Evolutionary conservation across 2,888 invertebrate species (phyloP), one percentile per base, ranked within the genome.

Genomic region (Aelia acuminata): DNA sequence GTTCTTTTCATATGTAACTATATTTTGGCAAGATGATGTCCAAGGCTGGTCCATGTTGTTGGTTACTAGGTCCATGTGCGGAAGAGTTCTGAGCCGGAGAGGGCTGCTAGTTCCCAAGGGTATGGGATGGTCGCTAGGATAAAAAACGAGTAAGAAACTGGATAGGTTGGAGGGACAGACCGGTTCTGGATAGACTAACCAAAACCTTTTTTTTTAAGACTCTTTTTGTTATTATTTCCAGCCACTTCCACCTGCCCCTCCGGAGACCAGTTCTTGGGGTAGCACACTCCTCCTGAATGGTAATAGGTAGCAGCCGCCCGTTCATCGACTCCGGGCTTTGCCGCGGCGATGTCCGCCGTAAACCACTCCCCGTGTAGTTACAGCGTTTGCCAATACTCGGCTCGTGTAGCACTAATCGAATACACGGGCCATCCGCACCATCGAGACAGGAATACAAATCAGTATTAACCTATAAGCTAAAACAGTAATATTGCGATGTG

Each of bases 201-300:
- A 80, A 80, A 80, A 80, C 80, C 80, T 80, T 80, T 70, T 70
- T n/a, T 63, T 70, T 70, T 70, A 13, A 70, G 63, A 70, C 63
- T 70, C 63, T 70, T 70, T 80, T 80, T 80, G 80, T 80, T 80
- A 80, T 80, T 80, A 80, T 80, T 80, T 80, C 80, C 80, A 80
- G 43, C 80, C 80, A 80, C 80, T 80, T 80, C 80, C 80, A 80
- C 80, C 80, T 80, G 80, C 80, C 43, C n/a, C 80, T 47, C 80
- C 13, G 43, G n/a, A 43, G 80, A 80, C 80, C 80, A 80, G 80
- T 80, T 47, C 43, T 39, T 80, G 43, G 43, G 43, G 5, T 10
- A 47, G 11, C 80, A n/a, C 11, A n/a, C 80, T 80, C 80, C 80
- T 43, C 63, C 80, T 80, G n/a, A 43, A 80, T 80, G 80, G 80